Percentiles rank a stretch among this genome's conserved stretches.
These are phyloP conservation scores for Philypnodon macrostomus DNA, from an alignment of 2,797 vertebrate genomes.

Conservation along the genomic window DNA sequence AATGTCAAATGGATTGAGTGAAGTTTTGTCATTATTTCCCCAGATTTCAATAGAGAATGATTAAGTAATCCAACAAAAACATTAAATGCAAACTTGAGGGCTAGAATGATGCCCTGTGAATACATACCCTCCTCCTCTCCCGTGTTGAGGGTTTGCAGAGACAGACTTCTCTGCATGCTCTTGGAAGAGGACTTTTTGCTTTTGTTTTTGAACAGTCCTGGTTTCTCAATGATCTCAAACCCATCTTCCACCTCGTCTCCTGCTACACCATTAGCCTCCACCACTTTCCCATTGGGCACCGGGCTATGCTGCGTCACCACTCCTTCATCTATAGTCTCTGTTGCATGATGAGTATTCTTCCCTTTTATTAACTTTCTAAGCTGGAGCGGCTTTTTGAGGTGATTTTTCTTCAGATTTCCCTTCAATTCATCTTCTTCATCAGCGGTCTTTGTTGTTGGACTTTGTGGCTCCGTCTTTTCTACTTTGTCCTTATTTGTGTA, in stretches of 20 bases:
- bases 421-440: constrained; percentile 45
- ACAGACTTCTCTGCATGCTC: constrained; percentile 66
- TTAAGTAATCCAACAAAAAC: too few relatives aligned
- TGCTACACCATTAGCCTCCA: constrained; percentile 22
- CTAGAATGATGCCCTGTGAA: too few relatives aligned
- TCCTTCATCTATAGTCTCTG: constrained; percentile 60
- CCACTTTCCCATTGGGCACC: constrained; percentile 1
- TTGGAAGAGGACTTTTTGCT: constrained; percentile 66
- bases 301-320: constrained; percentile 43
- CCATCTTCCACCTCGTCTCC: constrained; percentile 59
- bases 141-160: constrained; percentile 70
- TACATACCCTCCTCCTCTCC: constrained; percentile 68
- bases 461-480: constrained; percentile 13
- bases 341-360: constrained; percentile 46
- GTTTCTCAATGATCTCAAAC: constrained; percentile 66
- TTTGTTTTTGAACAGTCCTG: constrained; percentile 51
- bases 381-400: constrained; percentile 57
- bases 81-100: too few relatives aligned
- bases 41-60: too few relatives aligned
- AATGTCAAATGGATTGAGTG: too few relatives aligned
- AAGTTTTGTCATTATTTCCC: too few relatives aligned
- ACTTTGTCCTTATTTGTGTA: constrained; percentile 8
- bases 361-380: constrained; percentile 73
- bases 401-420: constrained; percentile 47
- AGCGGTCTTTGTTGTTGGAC: constrained; percentile 9